A percentile compares a stretch with the other conserved stretches of the same genome.
Conservation (phyloP, 2,113 vertebrate genomes). For the Eonycteris spelaea region DNA sequence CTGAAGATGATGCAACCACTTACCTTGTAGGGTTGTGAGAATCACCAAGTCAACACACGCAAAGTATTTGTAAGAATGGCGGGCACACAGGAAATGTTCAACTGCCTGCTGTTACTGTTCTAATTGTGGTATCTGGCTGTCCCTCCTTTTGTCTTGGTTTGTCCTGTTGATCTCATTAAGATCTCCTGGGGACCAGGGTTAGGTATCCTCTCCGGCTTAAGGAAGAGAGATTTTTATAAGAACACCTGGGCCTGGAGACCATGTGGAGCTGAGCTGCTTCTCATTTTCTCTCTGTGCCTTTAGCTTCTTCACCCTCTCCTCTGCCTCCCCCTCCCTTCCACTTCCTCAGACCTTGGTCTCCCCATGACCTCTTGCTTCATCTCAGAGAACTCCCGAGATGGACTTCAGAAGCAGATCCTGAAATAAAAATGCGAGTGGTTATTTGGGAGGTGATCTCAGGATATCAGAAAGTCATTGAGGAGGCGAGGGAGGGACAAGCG, state of each 20-base stretch:
- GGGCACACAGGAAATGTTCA: too few species aligned
- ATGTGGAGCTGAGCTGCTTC: background rate
- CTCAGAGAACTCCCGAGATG: background rate
- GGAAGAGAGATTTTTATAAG: background rate
- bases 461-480: background rate
- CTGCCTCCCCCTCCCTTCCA: background rate
- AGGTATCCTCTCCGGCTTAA: background rate
- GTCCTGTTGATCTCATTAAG: background rate
- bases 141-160: background rate
- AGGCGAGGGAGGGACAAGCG: background rate
- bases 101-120: background rate
- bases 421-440: background rate
- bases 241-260: background rate
- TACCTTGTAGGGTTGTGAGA: background rate
- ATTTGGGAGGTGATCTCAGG: background rate
- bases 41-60: fast-evolving
- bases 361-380: background rate
- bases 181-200: background rate
- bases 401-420: background rate
- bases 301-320: background rate
- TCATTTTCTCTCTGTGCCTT: background rate
- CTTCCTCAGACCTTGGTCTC: background rate
- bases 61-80: background rate
- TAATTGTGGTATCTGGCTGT: fast-evolving
- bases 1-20: background rate